Base-by-base conservation (phyloP, 2,888 invertebrate genomes). In the Mesoligia furuncula region DNA sequence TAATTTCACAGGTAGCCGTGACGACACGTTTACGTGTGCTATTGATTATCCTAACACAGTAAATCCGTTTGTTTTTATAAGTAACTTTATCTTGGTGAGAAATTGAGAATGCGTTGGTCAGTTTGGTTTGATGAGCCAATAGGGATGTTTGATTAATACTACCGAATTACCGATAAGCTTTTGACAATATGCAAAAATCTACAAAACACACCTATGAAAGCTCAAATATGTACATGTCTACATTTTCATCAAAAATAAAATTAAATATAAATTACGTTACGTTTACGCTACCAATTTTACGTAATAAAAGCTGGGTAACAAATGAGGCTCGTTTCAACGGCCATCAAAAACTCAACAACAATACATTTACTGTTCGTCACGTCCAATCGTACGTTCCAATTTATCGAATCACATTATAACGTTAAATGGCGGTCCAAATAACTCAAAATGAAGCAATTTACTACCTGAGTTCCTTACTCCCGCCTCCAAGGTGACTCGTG, bases 381-480 rank as follows among this genome's bases (percentile, higher is more conserved):
- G 76, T 82, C 85, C 89, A 89, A 88, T 89, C 86, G 83, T 85
- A 87, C 87, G 88, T 88, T 88, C 89, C 89, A 90, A 91, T 92
- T 92, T 90, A 90, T 91, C 91, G 90, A 91, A 90, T 90, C 89
- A 89, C 90, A 90, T 92, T 90, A 92, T 90, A 87, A 79, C 80
- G 82, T 87, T 88, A 87, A 87, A 89, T 80, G 83, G 70, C 81
- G 90, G 85, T 87, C 90, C 87, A 91, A 92, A 94, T 93, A 93
- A 91, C 91, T 93, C 92, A 92, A 94, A 94, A 96, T 96, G 93
- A 95, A 96, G 95, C 96, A 94, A 95, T 95, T 93, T 92, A 94
- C 96, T 96, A 96, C 96, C 96, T 96, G 96, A 93, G 95, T 94
- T 95, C 95, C 91, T 95, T 94, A 93, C 94, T 92, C 94, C 93